These are phyloP conservation scores for Ornithorhynchus anatinus DNA, from an alignment of 2,113 vertebrate species.

Conservation along the genomic window DNA sequence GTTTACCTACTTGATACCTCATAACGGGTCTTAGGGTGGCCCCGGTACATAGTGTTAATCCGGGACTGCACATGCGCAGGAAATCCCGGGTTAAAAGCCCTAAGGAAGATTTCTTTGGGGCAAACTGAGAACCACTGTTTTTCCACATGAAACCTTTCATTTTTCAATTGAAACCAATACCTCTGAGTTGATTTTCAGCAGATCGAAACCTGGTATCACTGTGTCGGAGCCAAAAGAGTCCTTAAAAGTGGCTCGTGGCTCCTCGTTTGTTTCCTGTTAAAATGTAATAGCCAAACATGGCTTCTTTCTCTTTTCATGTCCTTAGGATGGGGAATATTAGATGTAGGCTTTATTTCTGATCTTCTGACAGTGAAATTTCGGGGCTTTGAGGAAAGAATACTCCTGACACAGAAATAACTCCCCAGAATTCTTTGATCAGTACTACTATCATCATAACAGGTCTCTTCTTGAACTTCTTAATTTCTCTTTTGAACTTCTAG, in stretches of 20 bases:
- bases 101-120: slow-evolving; percentile 28
- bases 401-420: too few relatives aligned
- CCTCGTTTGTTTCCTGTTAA: not conserved
- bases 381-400: too few relatives aligned
- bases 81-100: slow-evolving; percentile 53
- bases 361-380: too few relatives aligned
- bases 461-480: too few relatives aligned
- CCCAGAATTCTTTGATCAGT: too few relatives aligned
- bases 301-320: too few relatives aligned
- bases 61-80: slow-evolving; percentile 62
- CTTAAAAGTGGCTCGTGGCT: not conserved
- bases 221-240: not conserved
- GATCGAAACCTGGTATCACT: not conserved
- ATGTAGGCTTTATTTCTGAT: too few relatives aligned
- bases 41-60: slow-evolving; percentile 59
- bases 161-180: not conserved
- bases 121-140: slow-evolving; percentile 12
- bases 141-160: slow-evolving; percentile 1
- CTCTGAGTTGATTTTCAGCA: not conserved
- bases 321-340: too few relatives aligned
- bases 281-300: not conserved
- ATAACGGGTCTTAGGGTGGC: slow-evolving; percentile 50
- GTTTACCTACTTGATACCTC: slow-evolving; percentile 61
- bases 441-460: too few relatives aligned
- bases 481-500: too few relatives aligned